Base-by-base conservation (phyloP, 1,140 invertebrate genomes). In the Dufourea novaeangliae region DNA sequence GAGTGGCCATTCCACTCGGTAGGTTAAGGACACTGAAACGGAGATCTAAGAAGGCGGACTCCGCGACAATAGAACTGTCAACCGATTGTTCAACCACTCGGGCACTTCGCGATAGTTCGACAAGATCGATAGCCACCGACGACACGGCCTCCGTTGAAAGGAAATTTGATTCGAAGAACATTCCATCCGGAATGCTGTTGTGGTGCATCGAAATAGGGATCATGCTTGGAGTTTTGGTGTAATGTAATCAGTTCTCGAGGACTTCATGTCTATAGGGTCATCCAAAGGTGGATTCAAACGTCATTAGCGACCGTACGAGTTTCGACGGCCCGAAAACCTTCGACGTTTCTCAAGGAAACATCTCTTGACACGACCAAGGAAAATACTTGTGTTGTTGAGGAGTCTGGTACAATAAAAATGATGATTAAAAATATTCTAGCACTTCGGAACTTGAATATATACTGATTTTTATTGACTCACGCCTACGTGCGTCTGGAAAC, bases 51-150 rank as follows among this genome's bases (percentile, higher is more conserved):
- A 73, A 67, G 62, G 61, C 66, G 52, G 77, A 73, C 57, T 44
- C 25, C 46, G 64, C 57, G 77, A 88, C 86, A 87, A 87, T 87
- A 62, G 79, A 52, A 73, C 74, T 78, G 82, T 82, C 84, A 78
- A 78, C 84, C 86, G 78, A 87, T 88, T 87, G 87, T 87, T 87
- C 84, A 64, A 59, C 75, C 66, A 75, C 66, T 61, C 32, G 61
- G 46, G 72, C 73, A 52, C 34, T 52, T 62, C 50, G 52, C 56
- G 70, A 67, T 82, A 67, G 64, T 79, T 78, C 29, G 66, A 59
- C 62, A 37, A 68, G 67, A 78, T 78, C 84, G 77, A 85, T 87
- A 82, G 78, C 78, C 75, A 54, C 39, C 57, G 67, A 39, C 27
- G 80, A n/a, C n/a, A n/a, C n/a, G 70, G 50, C 57, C 66, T 77